These are phyloP conservation scores for Apis mellifera DNA, from an alignment of 1,140 invertebrate genomes.

Conservation along the genomic window DNA sequence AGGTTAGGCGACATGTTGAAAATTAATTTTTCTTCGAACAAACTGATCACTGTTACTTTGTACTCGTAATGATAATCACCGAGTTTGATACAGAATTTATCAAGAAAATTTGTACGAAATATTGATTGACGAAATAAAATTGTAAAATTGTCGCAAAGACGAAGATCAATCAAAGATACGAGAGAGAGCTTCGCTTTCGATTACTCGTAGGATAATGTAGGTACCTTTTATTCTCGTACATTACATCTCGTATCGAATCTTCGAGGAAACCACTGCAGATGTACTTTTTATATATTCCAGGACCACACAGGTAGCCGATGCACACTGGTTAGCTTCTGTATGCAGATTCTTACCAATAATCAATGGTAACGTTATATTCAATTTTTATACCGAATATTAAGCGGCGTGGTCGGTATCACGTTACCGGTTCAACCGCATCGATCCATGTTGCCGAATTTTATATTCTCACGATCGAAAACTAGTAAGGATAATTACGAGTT, in stretches of 20 bases:
- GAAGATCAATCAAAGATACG: background rate
- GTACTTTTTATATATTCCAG: slow-evolving; percentile 51
- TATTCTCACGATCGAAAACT: slow-evolving; percentile 34
- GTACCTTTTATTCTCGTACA: no score
- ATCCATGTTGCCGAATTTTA: slow-evolving; percentile 15
- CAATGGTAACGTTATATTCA: slow-evolving; percentile 73
- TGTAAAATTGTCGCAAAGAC: background rate
- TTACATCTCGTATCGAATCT: slow-evolving; percentile 10
- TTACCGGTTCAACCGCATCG: slow-evolving; percentile 46
- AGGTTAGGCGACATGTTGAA: no score
- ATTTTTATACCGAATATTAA: slow-evolving; percentile 74
- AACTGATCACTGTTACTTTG: no score
- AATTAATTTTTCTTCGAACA: background rate
- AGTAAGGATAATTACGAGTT: slow-evolving; percentile 20
- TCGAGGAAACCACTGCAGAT: slow-evolving; percentile 6
- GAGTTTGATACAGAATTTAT: no score
- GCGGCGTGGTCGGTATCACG: slow-evolving; percentile 54
- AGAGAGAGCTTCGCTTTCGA: no score
- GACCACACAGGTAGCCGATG: slow-evolving; percentile 68
- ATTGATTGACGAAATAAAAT: background rate
- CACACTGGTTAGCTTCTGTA: slow-evolving; percentile 69
- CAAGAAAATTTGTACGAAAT: no score
- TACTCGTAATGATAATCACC: no score
- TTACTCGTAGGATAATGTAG: no score
- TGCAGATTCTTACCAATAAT: slow-evolving; percentile 66